Evolutionary conservation across 2,888 invertebrate species (phyloP).

Genomic region (Clepsis dumicolana): DNA sequence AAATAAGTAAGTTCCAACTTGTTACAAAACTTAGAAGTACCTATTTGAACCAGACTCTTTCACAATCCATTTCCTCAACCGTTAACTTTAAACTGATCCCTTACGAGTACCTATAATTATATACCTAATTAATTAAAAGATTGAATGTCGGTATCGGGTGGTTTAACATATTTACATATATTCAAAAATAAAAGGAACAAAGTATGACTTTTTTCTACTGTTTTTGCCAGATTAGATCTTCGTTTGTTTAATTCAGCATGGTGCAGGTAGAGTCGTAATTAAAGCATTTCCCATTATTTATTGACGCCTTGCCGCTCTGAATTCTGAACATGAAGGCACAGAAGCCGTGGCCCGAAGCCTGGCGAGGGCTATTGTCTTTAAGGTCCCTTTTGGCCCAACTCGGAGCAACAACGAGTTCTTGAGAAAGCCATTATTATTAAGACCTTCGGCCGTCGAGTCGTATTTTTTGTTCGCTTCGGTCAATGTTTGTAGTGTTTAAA

Average conservation of each 20-base stretch:
- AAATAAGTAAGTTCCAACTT: constrained; percentile 18
- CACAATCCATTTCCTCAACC: constrained; percentile 7
- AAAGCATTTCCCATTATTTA: constrained; percentile 26
- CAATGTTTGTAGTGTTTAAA: constrained; percentile 66
- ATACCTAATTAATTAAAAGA: no score
- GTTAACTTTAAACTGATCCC: constrained; percentile 26
- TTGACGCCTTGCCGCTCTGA: constrained; percentile 38
- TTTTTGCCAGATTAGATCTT: constrained; percentile 3
- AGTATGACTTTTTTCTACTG: background rate
- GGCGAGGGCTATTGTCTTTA: constrained; percentile 18
- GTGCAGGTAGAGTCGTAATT: constrained; percentile 9
- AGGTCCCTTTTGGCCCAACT: constrained; percentile 24
- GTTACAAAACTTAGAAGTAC: background rate
- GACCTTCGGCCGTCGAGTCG: constrained; percentile 62
- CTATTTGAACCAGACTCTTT: background rate
- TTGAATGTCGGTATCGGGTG: no score
- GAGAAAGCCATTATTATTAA: constrained; percentile 76
- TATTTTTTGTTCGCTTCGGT: constrained; percentile 69
- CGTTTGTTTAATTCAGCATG: constrained; percentile 13
- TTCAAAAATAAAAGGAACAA: background rate
- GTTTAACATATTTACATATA: no score
- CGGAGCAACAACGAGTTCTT: constrained; percentile 61
- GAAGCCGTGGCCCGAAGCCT: constrained; percentile 14
- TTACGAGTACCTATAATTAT: no score
- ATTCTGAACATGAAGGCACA: constrained; percentile 28